Conservation (phyloP, 2,113 vertebrate species). For the Macaca mulatta region DNA sequence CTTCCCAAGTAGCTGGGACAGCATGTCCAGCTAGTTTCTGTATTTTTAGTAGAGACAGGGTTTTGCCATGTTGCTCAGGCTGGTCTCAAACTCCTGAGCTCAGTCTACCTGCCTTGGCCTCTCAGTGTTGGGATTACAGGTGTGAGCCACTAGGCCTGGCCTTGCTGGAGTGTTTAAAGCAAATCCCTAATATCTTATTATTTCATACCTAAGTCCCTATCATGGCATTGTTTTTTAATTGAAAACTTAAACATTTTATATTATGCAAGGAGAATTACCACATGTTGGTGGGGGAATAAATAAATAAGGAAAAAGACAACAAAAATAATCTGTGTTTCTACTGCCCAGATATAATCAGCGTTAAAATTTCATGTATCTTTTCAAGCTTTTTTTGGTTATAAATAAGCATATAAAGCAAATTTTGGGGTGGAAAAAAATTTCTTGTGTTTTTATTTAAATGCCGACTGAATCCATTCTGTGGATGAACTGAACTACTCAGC, state of each 20-base stretch:
- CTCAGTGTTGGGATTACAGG: no score
- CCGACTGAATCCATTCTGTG: neutral
- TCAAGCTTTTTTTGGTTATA: neutral
- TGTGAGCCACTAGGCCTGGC: no score
- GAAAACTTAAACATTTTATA: neutral
- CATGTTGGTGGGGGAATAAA: neutral
- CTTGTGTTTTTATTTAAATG: neutral
- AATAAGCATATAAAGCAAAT: neutral
- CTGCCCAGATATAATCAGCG: neutral
- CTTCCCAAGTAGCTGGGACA: no score
- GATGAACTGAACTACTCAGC: neutral
- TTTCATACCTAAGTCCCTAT: neutral
- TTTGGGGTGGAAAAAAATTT: neutral
- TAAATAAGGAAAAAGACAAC: neutral
- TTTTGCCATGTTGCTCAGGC: no score
- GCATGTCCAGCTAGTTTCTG: no score
- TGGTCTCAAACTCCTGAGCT: no score
- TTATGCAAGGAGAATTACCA: neutral
- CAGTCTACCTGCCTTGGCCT: no score
- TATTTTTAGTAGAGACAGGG: no score
- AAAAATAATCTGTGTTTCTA: neutral
- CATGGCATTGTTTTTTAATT: neutral
- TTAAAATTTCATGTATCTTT: neutral
- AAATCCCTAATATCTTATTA: neutral
- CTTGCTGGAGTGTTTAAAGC: slow-evolving; percentile 3